Evolutionary conservation across 2,888 invertebrate species (phyloP), one percentile per base, ranked within the genome.

Genomic region (Anorthoa munda): DNA sequence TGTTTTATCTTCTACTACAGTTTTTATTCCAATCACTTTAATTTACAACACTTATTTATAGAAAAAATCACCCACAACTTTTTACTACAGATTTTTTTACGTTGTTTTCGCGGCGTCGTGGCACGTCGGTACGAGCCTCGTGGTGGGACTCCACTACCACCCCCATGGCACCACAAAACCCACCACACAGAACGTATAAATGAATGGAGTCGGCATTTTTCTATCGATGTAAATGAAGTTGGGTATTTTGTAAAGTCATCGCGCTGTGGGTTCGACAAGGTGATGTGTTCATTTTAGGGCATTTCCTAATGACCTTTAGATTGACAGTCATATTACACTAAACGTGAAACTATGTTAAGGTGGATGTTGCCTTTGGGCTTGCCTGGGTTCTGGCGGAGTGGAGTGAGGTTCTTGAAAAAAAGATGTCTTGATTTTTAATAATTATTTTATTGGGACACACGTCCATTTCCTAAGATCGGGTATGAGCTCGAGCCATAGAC

Each of bases 111-210:
- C 87, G 84, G 79, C 86, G 70, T 63, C 85, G 84, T 85, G 88
- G 89, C 93, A 93, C 95, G 95, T 95, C 94, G 87, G 83, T 75
- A 82, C 93, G 81, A 86, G 88, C 87, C 86, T 93, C 93, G 92
- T 95, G 94, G 94, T 95, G 87, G 89, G 84, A 83, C 92, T 89
- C 91, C 92, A 95, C 95, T 95, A 92, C 93, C 93, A 93, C 92
- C 91, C 91, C 90, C 86, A 86, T 77, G 72, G 86, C 78, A 84
- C 83, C 88, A 88, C 87, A 82, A 83, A 81, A 78, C 79, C 79
- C 81, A 79, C 83, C 69, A 83, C 89, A 79, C 75, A 67, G 83
- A 86, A 82, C 71, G 67, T 76, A 73, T 73, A 82, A 86, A 70
- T 71, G 45, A 84, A 81, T 82, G 79, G 87, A 85, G 73, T 50